phyloP scores from a whole-genome alignment of 2,888 invertebrate species.

The Sarcophaga caerulescens region DNA sequence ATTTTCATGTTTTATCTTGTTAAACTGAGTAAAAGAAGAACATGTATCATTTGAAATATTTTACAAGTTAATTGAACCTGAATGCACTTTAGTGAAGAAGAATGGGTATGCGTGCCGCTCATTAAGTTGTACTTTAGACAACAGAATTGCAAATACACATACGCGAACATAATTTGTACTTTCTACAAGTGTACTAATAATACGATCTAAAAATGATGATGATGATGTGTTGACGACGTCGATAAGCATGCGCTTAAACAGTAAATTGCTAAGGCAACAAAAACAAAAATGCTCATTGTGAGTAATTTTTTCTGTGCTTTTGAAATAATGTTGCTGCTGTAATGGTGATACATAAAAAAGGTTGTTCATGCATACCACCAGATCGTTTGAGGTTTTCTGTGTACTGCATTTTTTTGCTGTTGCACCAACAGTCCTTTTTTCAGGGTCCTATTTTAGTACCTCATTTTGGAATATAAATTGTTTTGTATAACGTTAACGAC shows the following conservation, averaged over 20 bases:
- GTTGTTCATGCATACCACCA: conserved; percentile 37
- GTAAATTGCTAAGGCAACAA: conserved; percentile 9
- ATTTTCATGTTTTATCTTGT: no score
- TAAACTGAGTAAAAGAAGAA: background rate
- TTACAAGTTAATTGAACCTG: background rate
- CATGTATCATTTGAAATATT: background rate
- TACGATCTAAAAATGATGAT: conserved; percentile 36
- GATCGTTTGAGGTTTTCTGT: background rate
- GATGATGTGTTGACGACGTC: conserved; percentile 67
- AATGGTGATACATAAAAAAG: conserved; percentile 46
- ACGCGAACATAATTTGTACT: conserved; percentile 30
- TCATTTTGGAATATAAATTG: conserved; percentile 56
- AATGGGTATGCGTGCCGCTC: background rate
- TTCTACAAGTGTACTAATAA: conserved; percentile 58
- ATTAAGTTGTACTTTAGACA: conserved; percentile 11
- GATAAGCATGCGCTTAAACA: conserved; percentile 64
- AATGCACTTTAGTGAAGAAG: background rate
- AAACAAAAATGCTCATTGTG: conserved; percentile 35
- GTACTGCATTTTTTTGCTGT: background rate
- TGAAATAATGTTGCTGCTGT: conserved; percentile 12
- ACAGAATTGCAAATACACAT: conserved; percentile 27
- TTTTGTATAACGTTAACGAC: conserved; percentile 60
- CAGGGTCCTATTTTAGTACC: conserved; percentile 32
- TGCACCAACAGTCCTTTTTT: background rate
- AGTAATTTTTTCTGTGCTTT: conserved; percentile 34